These are phyloP conservation scores for Nibea coibor DNA, from an alignment of 2,113 vertebrate species.

Conservation along the genomic window DNA sequence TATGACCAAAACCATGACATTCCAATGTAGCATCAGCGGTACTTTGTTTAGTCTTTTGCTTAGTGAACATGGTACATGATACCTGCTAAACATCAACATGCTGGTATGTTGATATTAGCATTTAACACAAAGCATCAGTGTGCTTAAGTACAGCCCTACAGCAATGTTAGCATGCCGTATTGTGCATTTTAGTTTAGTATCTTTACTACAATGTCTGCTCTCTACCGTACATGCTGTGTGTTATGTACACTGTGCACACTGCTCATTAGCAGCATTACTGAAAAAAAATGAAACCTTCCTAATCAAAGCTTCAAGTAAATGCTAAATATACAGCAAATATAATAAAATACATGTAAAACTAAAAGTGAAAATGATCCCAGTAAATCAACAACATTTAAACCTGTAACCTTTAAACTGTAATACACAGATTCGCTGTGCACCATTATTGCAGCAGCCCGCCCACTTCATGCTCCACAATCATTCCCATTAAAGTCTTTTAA, in stretches of 20 bases:
- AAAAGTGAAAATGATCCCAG: not conserved
- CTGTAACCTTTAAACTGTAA: conserved; percentile 21
- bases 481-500: conserved; percentile 75
- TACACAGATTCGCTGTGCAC: conserved; percentile 24
- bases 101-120: too few species aligned
- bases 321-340: not conserved
- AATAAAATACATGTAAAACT: not conserved
- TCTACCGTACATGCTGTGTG: not conserved
- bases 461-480: conserved; percentile 57
- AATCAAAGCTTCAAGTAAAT: not conserved
- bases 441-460: conserved; percentile 70
- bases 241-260: not conserved
- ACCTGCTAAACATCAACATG: not conserved
- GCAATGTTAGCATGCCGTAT: not conserved
- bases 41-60: not conserved
- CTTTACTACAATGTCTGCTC: not conserved
- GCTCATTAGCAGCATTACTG: not conserved
- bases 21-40: not conserved
- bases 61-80: not conserved
- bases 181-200: not conserved
- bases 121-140: not conserved
- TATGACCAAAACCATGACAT: not conserved
- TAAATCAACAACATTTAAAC: not conserved
- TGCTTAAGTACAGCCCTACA: too few species aligned
- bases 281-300: not conserved